phyloP scores from a whole-genome alignment of 23 tunicate species.

The Corella eumyota region DNA sequence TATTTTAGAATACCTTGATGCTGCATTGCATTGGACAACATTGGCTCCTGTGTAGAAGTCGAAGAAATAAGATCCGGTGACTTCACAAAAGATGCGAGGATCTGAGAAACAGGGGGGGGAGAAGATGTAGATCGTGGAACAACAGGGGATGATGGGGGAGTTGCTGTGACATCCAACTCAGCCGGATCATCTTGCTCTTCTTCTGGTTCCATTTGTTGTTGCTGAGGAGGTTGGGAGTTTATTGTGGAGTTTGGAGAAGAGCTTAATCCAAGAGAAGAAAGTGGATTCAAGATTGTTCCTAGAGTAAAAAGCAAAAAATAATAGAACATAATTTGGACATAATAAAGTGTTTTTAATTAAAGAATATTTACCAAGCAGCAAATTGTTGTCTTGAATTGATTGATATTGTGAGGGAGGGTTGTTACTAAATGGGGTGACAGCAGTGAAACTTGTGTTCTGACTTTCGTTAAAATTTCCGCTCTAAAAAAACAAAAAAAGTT shows the following conservation, averaged over 20 bases:
- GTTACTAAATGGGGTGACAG: conserved; percentile 63
- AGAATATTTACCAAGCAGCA: not conserved
- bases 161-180: not conserved
- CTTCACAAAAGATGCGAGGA: conserved; percentile 20
- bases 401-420: not conserved
- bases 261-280: too few relatives aligned
- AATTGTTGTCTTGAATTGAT: too few relatives aligned
- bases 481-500: not conserved
- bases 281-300: too few relatives aligned
- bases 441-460: conserved; percentile 55
- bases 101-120: conserved; percentile 30
- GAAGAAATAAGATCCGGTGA: conserved; percentile 85
- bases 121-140: conserved; percentile 41
- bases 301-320: not conserved
- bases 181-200: not conserved
- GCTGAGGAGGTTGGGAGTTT: too few relatives aligned
- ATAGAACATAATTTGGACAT: not conserved
- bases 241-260: not conserved
- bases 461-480: not conserved
- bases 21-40: too few relatives aligned
- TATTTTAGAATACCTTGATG: too few relatives aligned
- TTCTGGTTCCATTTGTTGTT: too few relatives aligned
- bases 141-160: conserved; percentile 57
- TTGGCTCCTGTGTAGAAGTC: conserved; percentile 40
- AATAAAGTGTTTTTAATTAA: not conserved